Conservation (phyloP, 2,888 invertebrate species). For the Kuschelorhynchus macadamiae region DNA sequence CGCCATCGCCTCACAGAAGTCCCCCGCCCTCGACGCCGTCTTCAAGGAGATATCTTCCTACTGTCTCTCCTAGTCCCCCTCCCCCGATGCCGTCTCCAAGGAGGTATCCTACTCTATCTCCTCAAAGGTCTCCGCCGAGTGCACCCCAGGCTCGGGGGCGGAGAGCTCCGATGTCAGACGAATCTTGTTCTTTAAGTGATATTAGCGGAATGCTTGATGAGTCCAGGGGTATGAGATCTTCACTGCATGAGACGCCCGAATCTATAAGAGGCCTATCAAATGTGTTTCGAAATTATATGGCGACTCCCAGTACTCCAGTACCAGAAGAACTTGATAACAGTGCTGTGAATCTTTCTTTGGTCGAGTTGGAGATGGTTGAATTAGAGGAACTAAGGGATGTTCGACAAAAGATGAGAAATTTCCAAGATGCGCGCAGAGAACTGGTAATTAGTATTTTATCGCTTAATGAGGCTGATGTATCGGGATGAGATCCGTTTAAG, state of each 20-base stretch:
- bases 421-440: conserved; percentile 31
- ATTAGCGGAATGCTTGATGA: conserved; percentile 22
- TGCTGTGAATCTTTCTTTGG: conserved; percentile 26
- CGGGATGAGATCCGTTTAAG: no score
- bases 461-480: conserved; percentile 12
- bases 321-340: conserved; percentile 26
- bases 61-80: neutral
- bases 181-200: conserved; percentile 11
- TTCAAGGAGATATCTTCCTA: conserved; percentile 3
- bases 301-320: conserved; percentile 4
- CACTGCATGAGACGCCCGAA: conserved; percentile 10
- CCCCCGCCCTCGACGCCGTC: neutral
- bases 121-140: no score
- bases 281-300: neutral
- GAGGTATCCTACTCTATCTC: neutral
- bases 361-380: conserved; percentile 25
- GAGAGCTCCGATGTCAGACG: neutral
- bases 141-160: neutral
- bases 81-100: neutral
- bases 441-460: conserved; percentile 33
- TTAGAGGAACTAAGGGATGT: conserved; percentile 19
- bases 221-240: neutral
- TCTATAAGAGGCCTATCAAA: conserved; percentile 11
- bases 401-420: conserved; percentile 27
- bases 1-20: no score